Base-by-base conservation (phyloP, 2,888 invertebrate species). In the Agriotes lineatus region DNA sequence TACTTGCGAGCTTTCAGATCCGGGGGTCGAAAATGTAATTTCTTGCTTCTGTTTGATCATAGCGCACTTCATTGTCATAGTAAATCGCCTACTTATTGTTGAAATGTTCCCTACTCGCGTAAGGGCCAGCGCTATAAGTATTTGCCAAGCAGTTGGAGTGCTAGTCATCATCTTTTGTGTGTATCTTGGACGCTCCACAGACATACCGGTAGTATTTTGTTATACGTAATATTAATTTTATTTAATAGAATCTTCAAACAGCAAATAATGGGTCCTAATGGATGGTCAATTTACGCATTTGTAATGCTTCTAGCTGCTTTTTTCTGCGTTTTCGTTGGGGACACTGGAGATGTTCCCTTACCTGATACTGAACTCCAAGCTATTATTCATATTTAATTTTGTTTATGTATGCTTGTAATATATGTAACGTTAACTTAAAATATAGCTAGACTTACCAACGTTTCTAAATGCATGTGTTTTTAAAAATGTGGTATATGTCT, bases 361-460 rank as follows among this genome's bases (percentile, higher is more conserved):
- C 60, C 60, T 19, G 50, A 60, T 14, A 50, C 60, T n/a, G 60
- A 60, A 60, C 18, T 60, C 10, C 60, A 60, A 37, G 60, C 50
- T 18, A 50, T 50, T 18, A 35, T 60, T 19, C 50, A 60, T 37
- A 48, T 12, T 35, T 50, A 48, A 60, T 25, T 5, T 25, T 25
- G n/a, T n/a, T n/a, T n/a, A n/a, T n/a, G n/a, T n/a, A n/a, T n/a
- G n/a, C n/a, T n/a, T n/a, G n/a, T n/a, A n/a, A n/a, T n/a, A n/a
- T n/a, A n/a, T n/a, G n/a, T n/a, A n/a, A n/a, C n/a, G n/a, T n/a
- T n/a, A n/a, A n/a, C n/a, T n/a, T n/a, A n/a, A n/a, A n/a, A n/a
- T n/a, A n/a, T n/a, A n/a, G n/a, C n/a, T n/a, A n/a, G n/a, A n/a
- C n/a, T n/a, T n/a, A n/a, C n/a, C n/a, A n/a, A n/a, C n/a, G n/a